Percentiles rank a stretch among this genome's conserved stretches.
These are phyloP conservation scores for Caenorhabditis sulstoni DNA, from an alignment of 2,888 invertebrate genomes.

Conservation along the genomic window DNA sequence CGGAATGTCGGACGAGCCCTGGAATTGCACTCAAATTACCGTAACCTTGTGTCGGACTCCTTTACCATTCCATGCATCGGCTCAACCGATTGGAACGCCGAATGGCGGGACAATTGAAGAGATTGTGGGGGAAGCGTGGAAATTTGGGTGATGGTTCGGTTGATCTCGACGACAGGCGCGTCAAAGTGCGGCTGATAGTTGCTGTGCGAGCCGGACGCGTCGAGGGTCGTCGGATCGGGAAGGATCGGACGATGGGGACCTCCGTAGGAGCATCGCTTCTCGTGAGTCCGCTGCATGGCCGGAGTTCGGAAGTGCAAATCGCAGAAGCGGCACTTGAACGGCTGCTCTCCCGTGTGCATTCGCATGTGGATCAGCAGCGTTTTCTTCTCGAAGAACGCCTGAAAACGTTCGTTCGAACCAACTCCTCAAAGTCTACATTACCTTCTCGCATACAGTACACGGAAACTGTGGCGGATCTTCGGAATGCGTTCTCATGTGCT, in stretches of 20 bases:
- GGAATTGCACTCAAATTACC: no score
- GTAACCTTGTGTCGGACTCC: no score
- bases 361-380: constrained; percentile 60
- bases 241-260: constrained; percentile 35
- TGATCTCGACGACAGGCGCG: constrained; percentile 22
- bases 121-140: constrained; percentile 38
- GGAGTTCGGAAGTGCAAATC: constrained; percentile 47
- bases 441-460: constrained; percentile 68
- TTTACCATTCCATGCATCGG: constrained; percentile 21
- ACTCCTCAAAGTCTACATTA: constrained; percentile 8
- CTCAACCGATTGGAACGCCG: constrained; percentile 52
- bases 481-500: constrained; percentile 56
- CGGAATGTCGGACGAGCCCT: constrained; percentile 20
- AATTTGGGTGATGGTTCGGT: constrained; percentile 54
- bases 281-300: constrained; percentile 29
- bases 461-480: constrained; percentile 51
- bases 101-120: constrained; percentile 30
- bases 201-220: neutral
- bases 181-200: constrained; percentile 29
- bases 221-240: constrained; percentile 11
- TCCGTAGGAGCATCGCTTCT: constrained; percentile 29
- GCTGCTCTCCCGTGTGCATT: constrained; percentile 62
- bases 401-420: neutral
- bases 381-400: constrained; percentile 54
- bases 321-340: constrained; percentile 47